Base-by-base conservation (phyloP, 2,888 invertebrate species). In the Caprella mutica region DNA sequence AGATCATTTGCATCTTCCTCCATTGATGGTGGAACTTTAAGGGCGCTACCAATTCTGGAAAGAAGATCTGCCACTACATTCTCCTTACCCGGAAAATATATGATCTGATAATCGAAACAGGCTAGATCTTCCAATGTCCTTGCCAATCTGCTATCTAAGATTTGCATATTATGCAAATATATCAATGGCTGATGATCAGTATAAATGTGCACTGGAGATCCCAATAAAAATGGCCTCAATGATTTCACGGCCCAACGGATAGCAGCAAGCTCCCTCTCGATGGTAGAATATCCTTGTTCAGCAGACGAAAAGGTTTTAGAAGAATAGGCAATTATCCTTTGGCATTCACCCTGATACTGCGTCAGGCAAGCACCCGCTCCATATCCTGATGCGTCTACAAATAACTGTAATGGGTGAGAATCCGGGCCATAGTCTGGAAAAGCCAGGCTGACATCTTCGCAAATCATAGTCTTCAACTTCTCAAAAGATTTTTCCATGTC, bases 351-450 rank as follows among this genome's bases (percentile, higher is more conserved):
- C 17, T 21, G 17, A 5, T 24, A 5, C 21, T 43, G 43, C 4
- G 43, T 43, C 9, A 43, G 43, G 26, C 43, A 43, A n/a, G 43
- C 43, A 21, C 23, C 43, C 6, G 43, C 43, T 21, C 43, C 43
- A 43, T 8, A 5, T 43, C 26, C 24, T 9, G 43, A 43, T 8
- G 43, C 43, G 26, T 43, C 43, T 5, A 43, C 43, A 23, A 23
- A 43, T 12, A 43, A 26, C 43, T 43, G 12, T 12, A 21, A 26
- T 5, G 17, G 17, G 24, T 43, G 24, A 6, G 43, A 5, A 21
- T 5, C 17, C 8, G 5, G 23, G n/a, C 17, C n/a, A 43, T 43
- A 43, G 17, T 43, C 23, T 24, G 43, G 43, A 23, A 43, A 43
- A 8, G 43, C 43, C 5, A 43, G 21, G 21, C 26, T 26, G 26